These are phyloP conservation scores for Stenotaenia linearis DNA, from an alignment of 2,888 invertebrate genomes.

Conservation along the genomic window DNA sequence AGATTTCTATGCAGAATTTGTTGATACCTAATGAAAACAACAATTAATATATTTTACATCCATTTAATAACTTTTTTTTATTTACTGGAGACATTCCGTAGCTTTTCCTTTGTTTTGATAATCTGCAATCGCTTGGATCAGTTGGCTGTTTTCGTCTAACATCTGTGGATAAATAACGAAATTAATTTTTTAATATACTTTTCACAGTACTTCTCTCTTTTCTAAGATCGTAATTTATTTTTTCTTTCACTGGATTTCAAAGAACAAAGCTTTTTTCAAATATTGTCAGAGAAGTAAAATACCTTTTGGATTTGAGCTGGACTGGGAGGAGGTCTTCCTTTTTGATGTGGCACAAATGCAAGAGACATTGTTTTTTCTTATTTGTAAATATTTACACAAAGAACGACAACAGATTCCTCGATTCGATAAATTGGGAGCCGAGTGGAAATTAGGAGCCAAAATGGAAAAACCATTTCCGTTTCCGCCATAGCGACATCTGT, in stretches of 20 bases:
- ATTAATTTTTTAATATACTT: background rate
- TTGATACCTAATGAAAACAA: slow-evolving; percentile 60
- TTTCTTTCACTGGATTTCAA: background rate
- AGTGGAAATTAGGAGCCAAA: background rate
- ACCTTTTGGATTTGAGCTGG: slow-evolving; percentile 78
- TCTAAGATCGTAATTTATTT: no score
- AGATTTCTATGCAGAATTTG: slow-evolving; percentile 91
- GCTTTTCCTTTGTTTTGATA: slow-evolving; percentile 92
- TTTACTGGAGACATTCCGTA: slow-evolving; percentile 82
- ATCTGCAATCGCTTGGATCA: slow-evolving; percentile 95
- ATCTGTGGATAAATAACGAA: slow-evolving; percentile 58
- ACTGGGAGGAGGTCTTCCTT: slow-evolving; percentile 68
- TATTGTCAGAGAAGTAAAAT: background rate
- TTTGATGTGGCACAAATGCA: slow-evolving; percentile 59
- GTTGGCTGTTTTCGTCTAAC: slow-evolving; percentile 93
- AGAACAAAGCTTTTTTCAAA: background rate
- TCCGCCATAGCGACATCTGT: no score
- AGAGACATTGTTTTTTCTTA: slow-evolving; percentile 57
- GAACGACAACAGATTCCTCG: slow-evolving; percentile 3
- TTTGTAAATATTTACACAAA: background rate
- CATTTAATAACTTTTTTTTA: slow-evolving; percentile 37
- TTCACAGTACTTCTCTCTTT: no score
- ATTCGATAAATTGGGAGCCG: background rate
- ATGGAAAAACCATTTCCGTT: background rate
- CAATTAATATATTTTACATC: background rate